These are phyloP conservation scores for Sphaerophoria rueppellii DNA, from an alignment of 2,888 invertebrate genomes.

Conservation along the genomic window DNA sequence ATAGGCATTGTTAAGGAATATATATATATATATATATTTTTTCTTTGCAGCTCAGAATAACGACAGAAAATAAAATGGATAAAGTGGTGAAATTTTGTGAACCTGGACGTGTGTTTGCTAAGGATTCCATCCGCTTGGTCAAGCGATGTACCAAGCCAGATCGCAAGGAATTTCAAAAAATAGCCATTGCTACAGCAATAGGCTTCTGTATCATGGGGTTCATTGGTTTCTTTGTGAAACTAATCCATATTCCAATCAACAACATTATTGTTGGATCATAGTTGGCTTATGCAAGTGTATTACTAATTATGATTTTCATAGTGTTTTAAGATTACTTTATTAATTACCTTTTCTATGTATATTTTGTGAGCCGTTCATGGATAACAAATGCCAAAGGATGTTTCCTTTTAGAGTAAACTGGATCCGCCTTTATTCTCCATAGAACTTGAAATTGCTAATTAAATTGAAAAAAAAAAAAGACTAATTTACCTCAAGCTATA, in stretches of 20 bases:
- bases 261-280: constrained; percentile 96
- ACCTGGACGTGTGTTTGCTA: constrained; percentile 97
- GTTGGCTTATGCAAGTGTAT: constrained; percentile 69
- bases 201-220: constrained; percentile 99
- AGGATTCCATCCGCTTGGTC: constrained; percentile 98
- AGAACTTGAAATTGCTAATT: no score
- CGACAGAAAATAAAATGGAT: constrained; percentile 89
- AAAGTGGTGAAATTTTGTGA: constrained; percentile 97
- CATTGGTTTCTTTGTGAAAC: constrained; percentile 99
- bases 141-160: constrained; percentile 99
- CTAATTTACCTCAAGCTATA: no score
- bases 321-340: no score
- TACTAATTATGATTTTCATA: no score
- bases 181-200: constrained; percentile 99
- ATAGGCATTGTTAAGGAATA: constrained; percentile 15
- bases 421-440: no score
- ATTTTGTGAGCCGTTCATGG: no score
- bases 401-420: no score
- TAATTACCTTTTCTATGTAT: no score
- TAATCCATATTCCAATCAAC: constrained; percentile 99
- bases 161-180: constrained; percentile 99
- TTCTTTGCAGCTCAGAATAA: no score
- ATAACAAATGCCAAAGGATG: no score
- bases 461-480: no score
- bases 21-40: background rate